Base-by-base conservation (phyloP, 2,797 vertebrate genomes). In the Myiothlypis chrysogaster region DNA sequence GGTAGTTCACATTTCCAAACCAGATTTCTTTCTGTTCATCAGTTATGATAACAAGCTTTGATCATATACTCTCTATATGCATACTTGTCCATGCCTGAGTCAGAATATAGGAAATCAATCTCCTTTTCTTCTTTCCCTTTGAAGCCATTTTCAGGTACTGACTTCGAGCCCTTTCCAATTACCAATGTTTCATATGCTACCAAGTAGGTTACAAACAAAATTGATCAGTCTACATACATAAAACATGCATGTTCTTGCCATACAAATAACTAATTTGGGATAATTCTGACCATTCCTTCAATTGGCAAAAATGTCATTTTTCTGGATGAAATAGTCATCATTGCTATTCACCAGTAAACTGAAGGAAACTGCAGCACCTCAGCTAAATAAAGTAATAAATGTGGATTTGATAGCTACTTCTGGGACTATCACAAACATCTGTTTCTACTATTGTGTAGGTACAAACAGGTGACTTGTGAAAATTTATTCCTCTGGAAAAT, bases 181-280 rank as follows among this genome's bases (percentile, higher is more conserved):
- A 19, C 21, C 11, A 35, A 0, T 32, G 7, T 70, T 90, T 77
- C 23, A 30, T 60, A 53, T 0, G 1, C 18, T 35, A 28, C 49
- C 64, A 41, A 24, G 15, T 19, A 47, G 32, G 27, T 50, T 82
- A 24, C 22, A 76, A 85, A 49, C 35, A 71, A 53, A 76, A 71
- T 32, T 1, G 57, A 34, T 43, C 9, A 3, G 2, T 69, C 27
- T 34, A 14, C 27, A 11, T 23, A 12, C 12, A 24, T 28, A 88
- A 44, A 75, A 39, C 12, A 57, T 34, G 27, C 2, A 8, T 84
- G 30, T n/a, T 49, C 8, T n/a, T 90, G 25, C 19, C 4, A 2
- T 39, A 43, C 12, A 56, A 53, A 49, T 49, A 64, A 68, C 4
- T 66, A n/a, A 27, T 30, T 25, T 68, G 16, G 12, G 14, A 68